Evolutionary conservation across 2,888 invertebrate genomes (phyloP).

Genomic region (Coenonympha arcania): DNA sequence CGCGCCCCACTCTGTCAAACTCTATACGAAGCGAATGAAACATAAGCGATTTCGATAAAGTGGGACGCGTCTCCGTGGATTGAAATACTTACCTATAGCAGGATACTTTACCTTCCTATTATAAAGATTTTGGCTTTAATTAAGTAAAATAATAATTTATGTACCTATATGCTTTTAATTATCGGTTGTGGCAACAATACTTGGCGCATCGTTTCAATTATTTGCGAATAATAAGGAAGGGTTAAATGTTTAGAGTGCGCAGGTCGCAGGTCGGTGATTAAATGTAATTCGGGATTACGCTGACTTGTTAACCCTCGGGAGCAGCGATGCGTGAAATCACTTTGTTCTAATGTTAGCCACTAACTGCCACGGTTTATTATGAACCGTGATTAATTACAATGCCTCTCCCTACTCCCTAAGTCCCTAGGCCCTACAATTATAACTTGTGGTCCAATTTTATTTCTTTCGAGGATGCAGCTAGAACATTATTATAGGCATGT

Average conservation of each 20-base stretch:
- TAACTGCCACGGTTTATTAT: conserved; percentile 39
- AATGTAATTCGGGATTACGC: conserved; percentile 59
- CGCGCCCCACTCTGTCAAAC: no score
- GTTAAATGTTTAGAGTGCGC: conserved; percentile 52
- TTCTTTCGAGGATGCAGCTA: no score
- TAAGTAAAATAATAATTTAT: conserved; percentile 3
- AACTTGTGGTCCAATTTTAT: no score
- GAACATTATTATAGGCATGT: no score
- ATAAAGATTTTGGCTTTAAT: conserved; percentile 2
- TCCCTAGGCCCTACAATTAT: no score
- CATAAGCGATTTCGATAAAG: no score
- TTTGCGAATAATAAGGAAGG: conserved; percentile 56
- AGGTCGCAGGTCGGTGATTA: conserved; percentile 53
- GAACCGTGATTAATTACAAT: conserved; percentile 22
- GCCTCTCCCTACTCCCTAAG: not conserved
- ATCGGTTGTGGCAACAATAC: conserved; percentile 39
- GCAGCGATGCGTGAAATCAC: conserved; percentile 70
- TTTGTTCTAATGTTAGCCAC: conserved; percentile 63
- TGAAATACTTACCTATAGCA: no score
- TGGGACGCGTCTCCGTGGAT: no score
- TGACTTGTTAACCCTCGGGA: conserved; percentile 52
- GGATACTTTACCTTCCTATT: no score
- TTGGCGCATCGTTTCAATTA: conserved; percentile 57
- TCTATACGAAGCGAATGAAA: no score
- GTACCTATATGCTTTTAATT: conserved; percentile 31